Base-by-base conservation (phyloP, 2,888 invertebrate species). In the Drosophila paracracens region DNA sequence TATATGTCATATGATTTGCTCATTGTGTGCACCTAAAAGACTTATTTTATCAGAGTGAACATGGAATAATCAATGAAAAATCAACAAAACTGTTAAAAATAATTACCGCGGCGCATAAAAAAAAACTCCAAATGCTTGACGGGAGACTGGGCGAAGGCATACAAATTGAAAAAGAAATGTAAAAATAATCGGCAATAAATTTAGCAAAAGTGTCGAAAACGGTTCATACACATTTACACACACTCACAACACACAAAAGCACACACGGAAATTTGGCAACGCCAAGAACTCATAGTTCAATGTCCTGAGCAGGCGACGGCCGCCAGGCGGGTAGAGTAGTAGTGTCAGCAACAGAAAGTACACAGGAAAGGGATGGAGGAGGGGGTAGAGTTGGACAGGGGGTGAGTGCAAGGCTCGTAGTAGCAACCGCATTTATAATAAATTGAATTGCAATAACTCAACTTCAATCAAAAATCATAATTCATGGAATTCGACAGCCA, bases 391-490 rank as follows among this genome's bases (percentile, higher is more conserved):
- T 21, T 48, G 52, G 21, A 27, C 38, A 27, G 40, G 27, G 48
- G 61, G 73, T 33, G 58, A 43, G 43, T 36, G 56, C 57, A 62
- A 56, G 70, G 88, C 65, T 71, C 70, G 82, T 27, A 68, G 52
- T 66, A 63, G 82, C 79, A 89, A 89, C 88, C 88, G 82, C 83
- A 91, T 89, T 92, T 90, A 90, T 91, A 89, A 91, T 92, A 91
- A 91, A 91, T 89, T 89, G 85, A 85, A 83, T 90, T 79, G 91
- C 88, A 90, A 92, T 92, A 92, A 92, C 86, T 92, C 90, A 92
- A 91, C 90, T 92, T 92, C 92, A 92, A 92, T 92, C 92, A 92
- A 92, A 92, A 92, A 92, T 92, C 93, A 92, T 92, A 92, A 92
- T 89, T 92, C 91, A 92, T 91, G 74, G 69, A 81, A 82, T 83